Evolutionary conservation across 2,113 vertebrate species (phyloP).

Genomic region (Atrichornis clamosus): DNA sequence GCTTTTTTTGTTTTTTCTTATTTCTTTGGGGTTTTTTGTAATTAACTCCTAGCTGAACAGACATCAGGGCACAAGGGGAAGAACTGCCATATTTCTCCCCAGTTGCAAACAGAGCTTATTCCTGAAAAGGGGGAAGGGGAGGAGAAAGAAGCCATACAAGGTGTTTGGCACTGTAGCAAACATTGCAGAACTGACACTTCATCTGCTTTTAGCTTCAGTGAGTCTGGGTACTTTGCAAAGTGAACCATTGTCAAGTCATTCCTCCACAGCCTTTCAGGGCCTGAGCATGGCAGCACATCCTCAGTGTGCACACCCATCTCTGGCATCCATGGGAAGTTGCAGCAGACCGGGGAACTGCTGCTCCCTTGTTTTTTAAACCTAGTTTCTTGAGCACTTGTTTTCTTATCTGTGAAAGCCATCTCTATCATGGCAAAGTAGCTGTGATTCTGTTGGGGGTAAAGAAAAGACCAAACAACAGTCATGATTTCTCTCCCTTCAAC

Average conservation of each 20-base stretch:
- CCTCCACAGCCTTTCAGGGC: background rate
- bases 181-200: background rate
- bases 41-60: background rate
- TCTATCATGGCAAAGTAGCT: background rate
- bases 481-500: background rate
- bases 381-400: background rate
- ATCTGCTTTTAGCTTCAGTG: background rate
- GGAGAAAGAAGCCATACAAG: constrained; percentile 8
- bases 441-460: background rate
- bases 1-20: background rate
- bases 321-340: background rate
- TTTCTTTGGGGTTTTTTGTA: background rate
- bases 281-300: accelerated
- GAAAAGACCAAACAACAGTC: background rate
- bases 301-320: background rate
- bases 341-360: background rate
- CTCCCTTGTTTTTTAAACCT: background rate
- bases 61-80: background rate
- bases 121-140: background rate
- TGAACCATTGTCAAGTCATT: background rate
- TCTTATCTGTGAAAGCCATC: background rate
- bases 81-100: background rate
- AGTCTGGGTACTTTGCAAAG: background rate
- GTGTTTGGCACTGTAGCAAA: background rate
- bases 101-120: background rate